Base-by-base conservation (phyloP, 1,140 invertebrate genomes). In the Penaeus indicus region DNA sequence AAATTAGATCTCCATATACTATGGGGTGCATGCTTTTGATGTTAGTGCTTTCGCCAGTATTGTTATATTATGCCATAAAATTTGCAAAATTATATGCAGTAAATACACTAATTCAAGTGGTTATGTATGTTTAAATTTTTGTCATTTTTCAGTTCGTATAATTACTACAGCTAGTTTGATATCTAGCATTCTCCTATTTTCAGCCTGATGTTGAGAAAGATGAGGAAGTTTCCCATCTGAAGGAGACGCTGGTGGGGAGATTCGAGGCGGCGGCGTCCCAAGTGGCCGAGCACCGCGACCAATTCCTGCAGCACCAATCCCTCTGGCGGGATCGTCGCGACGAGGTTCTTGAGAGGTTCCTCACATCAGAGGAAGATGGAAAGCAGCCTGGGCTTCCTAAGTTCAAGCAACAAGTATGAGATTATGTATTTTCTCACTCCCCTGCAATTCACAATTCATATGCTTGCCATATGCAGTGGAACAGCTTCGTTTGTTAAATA, bases 121-220 rank as follows among this genome's bases (percentile, higher is more conserved):
- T 54, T 16, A 54, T 54, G 11, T 54, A 8, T 54, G 16, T 54
- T 54, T 54, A n/a, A n/a, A n/a, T n/a, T n/a, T n/a, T n/a, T n/a
- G n/a, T n/a, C n/a, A n/a, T 54, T 3, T n/a, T 42, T 67, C 22
- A 22, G 1, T 84, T 22, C 38, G 22, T 78, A 19, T 47, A 21
- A 27, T 54, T n/a, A 32, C 47, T 18, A 16, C 18, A 21, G 18
- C 25, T 42, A 11, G 22, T 80, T n/a, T 80, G 16, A 32, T 72
- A 27, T 38, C 0, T n/a, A 16, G 18, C 27, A 16, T 72, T 18
- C 21, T 27, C 7, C 67, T 16, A 4, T 72, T 25, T 42, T 27
- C 64, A 91, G 90, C 85, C 88, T 54, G 88, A 88, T 11, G 80
- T 91, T 25, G 85, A 88, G 42, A 83, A 85, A 25, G 90, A 91